Percentiles rank a stretch among this genome's conserved stretches.
Conservation (phyloP, 2,888 invertebrate species). For the Aphodius granarius region DNA sequence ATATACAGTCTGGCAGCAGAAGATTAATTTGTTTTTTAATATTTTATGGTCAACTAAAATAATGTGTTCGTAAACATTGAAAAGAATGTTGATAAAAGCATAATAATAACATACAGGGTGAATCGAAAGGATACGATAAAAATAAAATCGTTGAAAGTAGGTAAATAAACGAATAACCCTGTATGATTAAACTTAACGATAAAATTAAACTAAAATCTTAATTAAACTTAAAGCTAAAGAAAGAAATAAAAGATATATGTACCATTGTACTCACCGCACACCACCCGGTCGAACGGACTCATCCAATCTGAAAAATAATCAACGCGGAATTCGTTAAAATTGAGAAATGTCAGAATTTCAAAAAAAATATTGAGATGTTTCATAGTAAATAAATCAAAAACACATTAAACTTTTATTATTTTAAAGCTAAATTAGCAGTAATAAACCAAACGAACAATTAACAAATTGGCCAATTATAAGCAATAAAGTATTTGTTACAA, state of each 20-base stretch:
- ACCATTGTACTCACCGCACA: slow-evolving; percentile 92
- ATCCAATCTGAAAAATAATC: slow-evolving; percentile 83
- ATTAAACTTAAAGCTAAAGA: slow-evolving; percentile 54
- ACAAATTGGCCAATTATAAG: neutral
- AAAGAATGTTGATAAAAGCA: neutral
- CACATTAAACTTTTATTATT: neutral
- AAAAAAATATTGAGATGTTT: neutral
- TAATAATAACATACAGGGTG: neutral
- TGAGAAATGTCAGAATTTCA: neutral
- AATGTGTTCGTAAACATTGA: neutral
- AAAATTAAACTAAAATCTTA: slow-evolving; percentile 9
- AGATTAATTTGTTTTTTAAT: neutral
- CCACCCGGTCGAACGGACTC: slow-evolving; percentile 92
- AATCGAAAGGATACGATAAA: neutral
- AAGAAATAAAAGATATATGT: slow-evolving; percentile 64
- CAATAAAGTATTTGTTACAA: neutral
- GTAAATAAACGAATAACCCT: neutral
- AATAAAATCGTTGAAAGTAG: neutral
- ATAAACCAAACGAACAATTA: neutral
- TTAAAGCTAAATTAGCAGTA: neutral
- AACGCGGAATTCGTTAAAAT: slow-evolving; percentile 10
- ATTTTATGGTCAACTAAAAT: neutral
- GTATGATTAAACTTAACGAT: neutral
- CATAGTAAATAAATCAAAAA: neutral
- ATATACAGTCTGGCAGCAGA: neutral